phyloP scores from a whole-genome alignment of 2,113 vertebrate species.

The Apeltes quadracus region DNA sequence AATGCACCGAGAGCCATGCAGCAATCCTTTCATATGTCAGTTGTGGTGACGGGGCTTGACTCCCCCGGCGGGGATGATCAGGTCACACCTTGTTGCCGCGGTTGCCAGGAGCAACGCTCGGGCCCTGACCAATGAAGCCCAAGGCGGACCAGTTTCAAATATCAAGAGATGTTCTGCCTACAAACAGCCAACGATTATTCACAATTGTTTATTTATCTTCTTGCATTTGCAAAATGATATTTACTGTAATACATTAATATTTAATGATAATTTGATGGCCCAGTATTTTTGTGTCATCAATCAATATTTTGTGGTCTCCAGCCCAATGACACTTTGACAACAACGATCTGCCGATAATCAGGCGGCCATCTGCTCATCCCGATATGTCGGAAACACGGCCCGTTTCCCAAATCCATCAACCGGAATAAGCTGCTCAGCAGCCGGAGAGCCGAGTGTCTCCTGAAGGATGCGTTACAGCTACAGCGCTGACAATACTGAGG shows the following conservation, averaged over 20 bases:
- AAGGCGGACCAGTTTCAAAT: not conserved
- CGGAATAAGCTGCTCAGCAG: conserved; percentile 35
- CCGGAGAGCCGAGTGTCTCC: conserved; percentile 23
- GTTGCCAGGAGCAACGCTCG: not conserved
- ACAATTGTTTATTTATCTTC: not conserved
- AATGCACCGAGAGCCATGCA: not conserved
- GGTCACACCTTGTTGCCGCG: not conserved
- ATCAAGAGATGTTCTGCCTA: not conserved
- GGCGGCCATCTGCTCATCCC: conserved; percentile 34
- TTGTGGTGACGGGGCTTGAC: not conserved
- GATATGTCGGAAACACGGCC: not conserved
- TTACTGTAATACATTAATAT: not conserved
- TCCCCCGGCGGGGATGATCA: not conserved
- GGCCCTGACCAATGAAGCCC: not conserved
- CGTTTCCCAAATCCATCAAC: conserved; percentile 15
- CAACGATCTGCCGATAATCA: conserved; percentile 30
- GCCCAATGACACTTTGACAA: conserved; percentile 26
- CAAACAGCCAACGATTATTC: not conserved
- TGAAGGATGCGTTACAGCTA: conserved; percentile 26
- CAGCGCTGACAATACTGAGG: not conserved
- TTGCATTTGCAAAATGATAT: not conserved
- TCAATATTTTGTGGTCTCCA: conserved; percentile 3
- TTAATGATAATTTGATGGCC: not conserved
- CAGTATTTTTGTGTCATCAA: not conserved
- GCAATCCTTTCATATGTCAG: not conserved